Base-by-base conservation (phyloP, 2,113 vertebrate species). In the Dermatemys mawii region DNA sequence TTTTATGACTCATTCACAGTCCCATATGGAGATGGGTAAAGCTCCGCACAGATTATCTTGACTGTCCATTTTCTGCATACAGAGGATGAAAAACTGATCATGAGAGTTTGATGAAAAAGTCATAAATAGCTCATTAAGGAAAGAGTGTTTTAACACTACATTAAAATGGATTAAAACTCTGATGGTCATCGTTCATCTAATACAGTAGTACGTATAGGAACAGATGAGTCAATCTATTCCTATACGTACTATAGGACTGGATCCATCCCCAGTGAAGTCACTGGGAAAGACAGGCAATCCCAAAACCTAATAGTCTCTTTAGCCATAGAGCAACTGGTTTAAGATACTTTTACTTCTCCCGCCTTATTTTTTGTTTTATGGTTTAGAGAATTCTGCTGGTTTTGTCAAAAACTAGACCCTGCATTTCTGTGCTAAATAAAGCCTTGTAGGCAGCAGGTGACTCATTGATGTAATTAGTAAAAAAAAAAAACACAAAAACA, bases 221-320 rank as follows among this genome's bases (percentile, higher is more conserved):
- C n/a, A n/a, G n/a, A n/a, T n/a, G n/a, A n/a, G n/a, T n/a, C n/a
- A n/a, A n/a, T n/a, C n/a, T n/a, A n/a, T n/a, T n/a, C n/a, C n/a
- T n/a, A 63, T 2, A 0, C 32, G 49, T 70, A 5, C 35, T 41
- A 41, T 27, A 60, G 78, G 44, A 7, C 1, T 1, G 44, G 32
- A 89, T 22, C 8, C 13, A 82, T 14, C 44, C 32, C 48, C 75
- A 78, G 35, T 84, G 46, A 76, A 93, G 46, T 41, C 38, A 75
- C 5, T 75, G 70, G 21, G 9, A 70, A 76, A 76, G 41, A n/a
- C 78, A 67, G n/a, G 67, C 4, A 14, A 46, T 46, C 1, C 19
- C 8, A 1, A 57, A 80, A 8, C 38, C 79, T 88, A 83, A 17
- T 26, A 22, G n/a, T 76, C 13, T 7, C 75, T 24, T 16, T 86